phyloP scores from a whole-genome alignment of 2,113 vertebrate genomes.

The Equus przewalskii region DNA sequence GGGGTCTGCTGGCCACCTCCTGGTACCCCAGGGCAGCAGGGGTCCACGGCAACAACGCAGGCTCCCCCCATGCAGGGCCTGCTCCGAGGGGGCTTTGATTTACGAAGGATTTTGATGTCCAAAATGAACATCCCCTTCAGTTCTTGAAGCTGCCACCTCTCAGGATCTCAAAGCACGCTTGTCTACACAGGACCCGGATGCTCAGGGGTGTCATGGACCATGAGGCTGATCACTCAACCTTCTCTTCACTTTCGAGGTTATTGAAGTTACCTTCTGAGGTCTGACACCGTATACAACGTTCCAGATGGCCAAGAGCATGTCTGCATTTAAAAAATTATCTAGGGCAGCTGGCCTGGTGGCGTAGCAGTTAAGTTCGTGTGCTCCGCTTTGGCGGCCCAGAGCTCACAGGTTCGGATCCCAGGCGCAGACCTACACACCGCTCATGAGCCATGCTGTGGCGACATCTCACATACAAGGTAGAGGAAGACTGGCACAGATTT shows the following conservation, averaged over 20 bases:
- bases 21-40: not conserved
- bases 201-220: not conserved
- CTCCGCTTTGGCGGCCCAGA: too few relatives aligned
- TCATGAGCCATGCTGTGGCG: too few relatives aligned
- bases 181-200: not conserved
- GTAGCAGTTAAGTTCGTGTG: too few relatives aligned
- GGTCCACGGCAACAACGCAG: fast-evolving
- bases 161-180: not conserved
- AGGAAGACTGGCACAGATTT: too few relatives aligned
- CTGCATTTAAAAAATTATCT: not conserved
- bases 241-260: not conserved
- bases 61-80: not conserved
- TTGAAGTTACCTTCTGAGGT: too few relatives aligned
- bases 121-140: not conserved
- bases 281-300: not conserved
- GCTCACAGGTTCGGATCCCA: too few relatives aligned
- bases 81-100: not conserved
- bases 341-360: not conserved
- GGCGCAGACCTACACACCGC: too few relatives aligned
- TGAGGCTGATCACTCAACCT: not conserved
- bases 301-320: not conserved
- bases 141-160: not conserved
- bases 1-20: not conserved
- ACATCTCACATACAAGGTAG: too few relatives aligned
- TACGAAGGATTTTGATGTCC: not conserved